Conservation (phyloP, 2,113 vertebrate genomes). For the Hydrolagus affinis region DNA sequence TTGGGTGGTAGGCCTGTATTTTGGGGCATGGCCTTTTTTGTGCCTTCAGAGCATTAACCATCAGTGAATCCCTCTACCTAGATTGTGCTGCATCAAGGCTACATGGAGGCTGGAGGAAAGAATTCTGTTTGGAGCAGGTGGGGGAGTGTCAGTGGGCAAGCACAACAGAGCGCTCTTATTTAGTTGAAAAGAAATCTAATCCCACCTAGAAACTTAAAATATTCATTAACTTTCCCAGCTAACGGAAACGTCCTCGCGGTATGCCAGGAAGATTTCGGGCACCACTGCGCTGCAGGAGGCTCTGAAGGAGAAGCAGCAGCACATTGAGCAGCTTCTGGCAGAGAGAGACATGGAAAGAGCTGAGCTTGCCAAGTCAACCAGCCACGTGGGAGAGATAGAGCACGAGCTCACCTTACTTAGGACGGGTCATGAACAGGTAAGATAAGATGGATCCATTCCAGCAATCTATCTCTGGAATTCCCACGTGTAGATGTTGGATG, state of each 20-base stretch:
- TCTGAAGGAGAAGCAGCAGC: conserved; percentile 96
- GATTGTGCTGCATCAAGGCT: too few relatives aligned
- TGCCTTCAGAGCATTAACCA: too few relatives aligned
- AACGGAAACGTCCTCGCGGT: conserved; percentile 92
- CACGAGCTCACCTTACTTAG: conserved; percentile 77
- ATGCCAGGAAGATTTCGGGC: conserved; percentile 91
- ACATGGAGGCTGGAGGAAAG: too few relatives aligned
- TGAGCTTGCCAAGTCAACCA: conserved; percentile 91
- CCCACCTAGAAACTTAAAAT: not conserved
- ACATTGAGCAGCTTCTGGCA: conserved; percentile 93
- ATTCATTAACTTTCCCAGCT: conserved; percentile 58
- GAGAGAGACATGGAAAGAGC: conserved; percentile 91
- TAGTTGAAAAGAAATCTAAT: not conserved
- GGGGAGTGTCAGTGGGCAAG: not conserved
- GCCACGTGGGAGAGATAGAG: conserved; percentile 86
- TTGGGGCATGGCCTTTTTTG: conserved; percentile 5
- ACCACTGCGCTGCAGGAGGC: conserved; percentile 94
- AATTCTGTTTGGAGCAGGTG: not conserved
- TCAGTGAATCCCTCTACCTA: too few relatives aligned
- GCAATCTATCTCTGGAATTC: not conserved
- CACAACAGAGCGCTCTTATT: not conserved
- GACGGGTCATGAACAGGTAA: conserved; percentile 88
- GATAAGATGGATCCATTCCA: conserved; percentile 19
- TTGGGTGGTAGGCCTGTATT: not conserved
- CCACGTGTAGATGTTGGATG: not conserved